Conservation (phyloP, 1,140 invertebrate genomes). For the Stegodyphus mimosarum region DNA sequence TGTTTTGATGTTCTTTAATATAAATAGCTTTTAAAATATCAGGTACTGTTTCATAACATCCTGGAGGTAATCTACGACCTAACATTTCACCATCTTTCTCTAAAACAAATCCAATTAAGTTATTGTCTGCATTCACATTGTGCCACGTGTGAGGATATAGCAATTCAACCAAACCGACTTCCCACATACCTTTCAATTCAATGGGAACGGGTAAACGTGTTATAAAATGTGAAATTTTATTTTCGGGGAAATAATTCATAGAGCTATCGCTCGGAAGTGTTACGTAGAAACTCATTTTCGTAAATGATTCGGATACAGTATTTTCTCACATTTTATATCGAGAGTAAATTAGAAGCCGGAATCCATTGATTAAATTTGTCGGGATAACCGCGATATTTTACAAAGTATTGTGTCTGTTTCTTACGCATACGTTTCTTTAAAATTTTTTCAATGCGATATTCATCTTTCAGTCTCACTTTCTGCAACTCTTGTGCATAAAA, state of each 20-base stretch:
- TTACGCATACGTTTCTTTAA: not conserved
- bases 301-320: not conserved
- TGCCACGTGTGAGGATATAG: not conserved
- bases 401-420: not conserved
- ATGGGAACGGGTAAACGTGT: not conserved
- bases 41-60: not conserved
- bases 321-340: not conserved
- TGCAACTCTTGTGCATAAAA: constrained; percentile 46
- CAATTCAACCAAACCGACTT: not conserved
- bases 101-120: constrained; percentile 8
- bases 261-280: not conserved
- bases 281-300: constrained; percentile 10
- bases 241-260: not conserved
- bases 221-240: constrained; percentile 8
- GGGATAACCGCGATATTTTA: not conserved
- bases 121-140: not conserved
- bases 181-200: not conserved
- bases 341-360: not conserved
- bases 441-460: not conserved
- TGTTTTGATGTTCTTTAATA: not conserved
- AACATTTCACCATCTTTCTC: not conserved
- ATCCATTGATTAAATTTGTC: constrained; percentile 5
- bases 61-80: not conserved
- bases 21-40: constrained; percentile 4
- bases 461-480: not conserved